phyloP scores from a whole-genome alignment of 2,113 vertebrate species.

The Phylloscopus whistleri region DNA sequence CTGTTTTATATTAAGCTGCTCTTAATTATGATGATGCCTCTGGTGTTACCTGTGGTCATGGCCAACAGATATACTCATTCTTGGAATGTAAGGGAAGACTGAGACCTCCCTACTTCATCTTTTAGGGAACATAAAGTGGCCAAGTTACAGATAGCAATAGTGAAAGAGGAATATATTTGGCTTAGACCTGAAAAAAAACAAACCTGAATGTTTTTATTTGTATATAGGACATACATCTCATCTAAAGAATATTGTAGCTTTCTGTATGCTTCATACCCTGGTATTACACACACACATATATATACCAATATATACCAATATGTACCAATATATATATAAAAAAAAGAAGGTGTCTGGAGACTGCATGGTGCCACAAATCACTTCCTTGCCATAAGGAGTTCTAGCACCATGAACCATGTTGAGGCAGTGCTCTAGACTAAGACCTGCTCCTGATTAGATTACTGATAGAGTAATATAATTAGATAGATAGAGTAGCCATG shows the following conservation, averaged over 20 bases:
- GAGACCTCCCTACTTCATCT: background rate
- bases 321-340: too few species aligned
- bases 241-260: background rate
- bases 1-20: background rate
- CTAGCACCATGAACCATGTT: background rate
- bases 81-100: background rate
- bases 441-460: background rate
- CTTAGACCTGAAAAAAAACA: background rate
- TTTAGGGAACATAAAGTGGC: background rate
- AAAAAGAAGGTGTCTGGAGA: background rate
- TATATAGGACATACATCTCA: background rate
- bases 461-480: background rate
- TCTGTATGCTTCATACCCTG: background rate
- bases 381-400: background rate
- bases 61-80: background rate
- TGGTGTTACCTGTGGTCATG: background rate
- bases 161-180: background rate
- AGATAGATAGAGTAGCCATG: background rate
- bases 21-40: background rate
- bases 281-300: background rate
- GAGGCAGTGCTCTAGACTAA: background rate
- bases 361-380: background rate
- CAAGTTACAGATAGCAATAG: background rate
- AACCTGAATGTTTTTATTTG: background rate
- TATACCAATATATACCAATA: background rate